Conservation (phyloP, 2,113 vertebrate genomes). For the Hirundichthys speculiger region DNA sequence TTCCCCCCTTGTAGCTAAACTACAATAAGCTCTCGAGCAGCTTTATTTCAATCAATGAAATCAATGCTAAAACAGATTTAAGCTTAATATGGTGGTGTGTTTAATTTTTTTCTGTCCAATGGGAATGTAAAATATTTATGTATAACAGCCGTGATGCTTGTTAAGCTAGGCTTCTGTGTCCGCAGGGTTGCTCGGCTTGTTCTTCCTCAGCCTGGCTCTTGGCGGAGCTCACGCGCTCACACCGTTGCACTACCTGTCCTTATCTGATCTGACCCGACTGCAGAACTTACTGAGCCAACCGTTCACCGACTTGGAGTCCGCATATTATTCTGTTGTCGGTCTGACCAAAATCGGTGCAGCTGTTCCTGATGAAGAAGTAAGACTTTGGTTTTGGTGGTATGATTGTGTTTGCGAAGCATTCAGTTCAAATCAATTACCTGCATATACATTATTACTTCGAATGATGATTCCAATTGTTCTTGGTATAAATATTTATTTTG, state of each 20-base stretch:
- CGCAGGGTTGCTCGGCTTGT: conserved; percentile 77
- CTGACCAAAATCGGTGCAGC: conserved; percentile 83
- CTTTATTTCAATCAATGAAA: too few relatives aligned
- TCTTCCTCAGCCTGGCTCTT: conserved; percentile 79
- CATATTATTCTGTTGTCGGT: conserved; percentile 89
- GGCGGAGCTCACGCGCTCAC: conserved; percentile 79
- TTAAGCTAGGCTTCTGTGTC: too few relatives aligned
- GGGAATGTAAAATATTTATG: too few relatives aligned
- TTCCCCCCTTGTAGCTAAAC: conserved; percentile 23
- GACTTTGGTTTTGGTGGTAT: too few relatives aligned
- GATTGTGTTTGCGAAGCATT: background rate
- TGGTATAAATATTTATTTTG: too few relatives aligned
- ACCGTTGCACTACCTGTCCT: conserved; percentile 87
- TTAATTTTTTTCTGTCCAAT: too few relatives aligned
- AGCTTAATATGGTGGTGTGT: too few relatives aligned
- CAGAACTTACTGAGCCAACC: conserved; percentile 84
- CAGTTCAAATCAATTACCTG: too few relatives aligned
- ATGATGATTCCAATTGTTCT: too few relatives aligned
- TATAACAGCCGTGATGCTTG: too few relatives aligned
- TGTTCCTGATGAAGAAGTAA: conserved; percentile 87
- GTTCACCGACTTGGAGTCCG: conserved; percentile 84
- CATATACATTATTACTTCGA: too few relatives aligned
- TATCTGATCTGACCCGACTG: conserved; percentile 87
- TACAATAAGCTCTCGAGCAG: background rate
- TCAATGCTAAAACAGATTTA: too few relatives aligned